Evolutionary conservation across 2,888 invertebrate genomes (phyloP).

Genomic region (Dryadula phaetusa): DNA sequence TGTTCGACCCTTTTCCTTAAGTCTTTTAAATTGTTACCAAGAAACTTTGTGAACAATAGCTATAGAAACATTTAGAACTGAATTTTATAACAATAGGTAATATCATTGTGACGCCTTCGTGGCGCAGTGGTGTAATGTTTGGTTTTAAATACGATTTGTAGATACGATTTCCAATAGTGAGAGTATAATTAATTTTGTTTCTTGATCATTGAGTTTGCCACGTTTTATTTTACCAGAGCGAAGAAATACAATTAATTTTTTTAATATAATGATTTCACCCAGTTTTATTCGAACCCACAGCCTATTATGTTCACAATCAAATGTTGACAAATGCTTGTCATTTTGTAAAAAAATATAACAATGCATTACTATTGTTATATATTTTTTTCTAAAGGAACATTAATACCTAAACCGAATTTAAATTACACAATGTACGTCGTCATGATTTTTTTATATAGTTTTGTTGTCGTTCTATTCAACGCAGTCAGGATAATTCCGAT

Average conservation of each 20-base stretch:
- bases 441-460: neutral
- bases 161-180: neutral
- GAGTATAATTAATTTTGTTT: too few relatives aligned
- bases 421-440: neutral
- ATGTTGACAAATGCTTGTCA: too few relatives aligned
- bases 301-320: too few relatives aligned
- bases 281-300: too few relatives aligned
- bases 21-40: slow-evolving; percentile 19
- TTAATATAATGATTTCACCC: too few relatives aligned
- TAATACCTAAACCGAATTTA: neutral
- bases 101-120: neutral
- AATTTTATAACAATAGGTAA: neutral
- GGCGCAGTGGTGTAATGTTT: too few relatives aligned
- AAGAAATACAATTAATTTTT: too few relatives aligned
- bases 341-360: too few relatives aligned
- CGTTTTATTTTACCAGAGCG: too few relatives aligned
- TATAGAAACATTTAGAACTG: neutral
- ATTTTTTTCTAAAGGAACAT: neutral
- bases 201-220: too few relatives aligned
- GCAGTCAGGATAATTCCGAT: neutral
- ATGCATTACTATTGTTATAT: neutral
- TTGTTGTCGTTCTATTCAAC: neutral
- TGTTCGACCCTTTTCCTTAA: slow-evolving; percentile 9
- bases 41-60: slow-evolving; percentile 4
- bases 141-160: neutral